Conservation (phyloP, 2,113 vertebrate species). For the Leucosticte australis region DNA sequence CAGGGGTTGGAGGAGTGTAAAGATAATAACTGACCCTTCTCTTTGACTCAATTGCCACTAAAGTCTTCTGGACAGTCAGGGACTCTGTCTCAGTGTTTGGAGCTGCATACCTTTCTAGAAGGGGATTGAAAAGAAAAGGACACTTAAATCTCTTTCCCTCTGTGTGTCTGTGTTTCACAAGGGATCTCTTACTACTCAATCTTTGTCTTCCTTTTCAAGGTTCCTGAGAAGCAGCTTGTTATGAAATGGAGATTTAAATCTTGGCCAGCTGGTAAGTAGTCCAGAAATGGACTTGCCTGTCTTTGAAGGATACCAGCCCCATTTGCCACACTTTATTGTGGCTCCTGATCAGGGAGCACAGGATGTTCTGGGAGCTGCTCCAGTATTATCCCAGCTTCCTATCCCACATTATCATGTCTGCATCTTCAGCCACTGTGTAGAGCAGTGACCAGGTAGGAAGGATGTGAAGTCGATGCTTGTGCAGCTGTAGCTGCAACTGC, state of each 20-base stretch:
- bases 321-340: neutral
- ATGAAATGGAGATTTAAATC: conserved; percentile 95
- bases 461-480: neutral
- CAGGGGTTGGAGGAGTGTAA: neutral
- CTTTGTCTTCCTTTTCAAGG: conserved; percentile 65
- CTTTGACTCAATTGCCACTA: neutral
- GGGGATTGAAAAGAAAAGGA: neutral
- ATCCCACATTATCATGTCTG: neutral
- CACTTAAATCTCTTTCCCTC: neutral
- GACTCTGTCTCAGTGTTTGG: neutral
- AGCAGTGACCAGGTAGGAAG: neutral
- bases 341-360: rapidly evolving
- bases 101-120: neutral
- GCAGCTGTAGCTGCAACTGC: neutral
- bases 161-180: neutral
- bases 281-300: neutral
- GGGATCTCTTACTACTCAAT: neutral
- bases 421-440: neutral
- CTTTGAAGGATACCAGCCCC: neutral
- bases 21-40: neutral
- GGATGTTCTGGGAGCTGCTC: neutral
- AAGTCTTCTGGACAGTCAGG: neutral
- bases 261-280: conserved; percentile 87
- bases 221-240: conserved; percentile 83
- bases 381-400: neutral